Base-by-base conservation (phyloP, 1,140 invertebrate species). In the Drosophila pandora region DNA sequence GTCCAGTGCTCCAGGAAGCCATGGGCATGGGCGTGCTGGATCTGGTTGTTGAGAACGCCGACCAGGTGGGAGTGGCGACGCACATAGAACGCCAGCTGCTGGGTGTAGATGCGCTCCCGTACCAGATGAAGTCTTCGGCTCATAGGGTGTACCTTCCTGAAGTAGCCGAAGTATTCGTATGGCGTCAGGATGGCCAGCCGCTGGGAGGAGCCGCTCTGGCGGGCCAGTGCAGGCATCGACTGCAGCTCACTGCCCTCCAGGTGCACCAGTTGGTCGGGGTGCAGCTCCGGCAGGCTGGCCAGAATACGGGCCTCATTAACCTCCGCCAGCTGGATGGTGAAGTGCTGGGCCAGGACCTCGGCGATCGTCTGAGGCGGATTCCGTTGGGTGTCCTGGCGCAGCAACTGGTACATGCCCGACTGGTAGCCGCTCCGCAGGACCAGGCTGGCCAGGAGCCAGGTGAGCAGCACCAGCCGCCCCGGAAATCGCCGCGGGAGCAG, bases 121-220 rank as follows among this genome's bases (percentile, higher is more conserved):
- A 90, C 88, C 60, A 90, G 7, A 28, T 90, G 87, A 65, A 90
- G 39, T 0, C 58, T 54, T 0, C 75, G 76, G 50, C 76, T 88
- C 71, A 76, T 76, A 3, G 79, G 49, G 39, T 88, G 75, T 48
- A 88, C 79, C 39, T 87, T 90, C 41, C 87, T 68, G 49, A 80
- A 90, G 63, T 90, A 90, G 0, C 88, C 88, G 25, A 81, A 90
- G 50, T 90, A 90, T 30, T 90, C 88, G 52, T 90, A 87, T 0
- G 87, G 82, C 13, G 79, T 87, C 4, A 90, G 74, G 32, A 87
- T 76, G 22, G 84, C 84, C 63, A 69, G 12, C 0, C 77, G 73
- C 2, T 55, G 12, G 1, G 59, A 23, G 1, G 56, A 76, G 48
- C 85, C 85, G 10, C 76, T 89, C 3, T 41, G 55, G 1, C 17